Evolutionary conservation across 2,113 vertebrate species (phyloP).

Genomic region (Sander lucioperca): DNA sequence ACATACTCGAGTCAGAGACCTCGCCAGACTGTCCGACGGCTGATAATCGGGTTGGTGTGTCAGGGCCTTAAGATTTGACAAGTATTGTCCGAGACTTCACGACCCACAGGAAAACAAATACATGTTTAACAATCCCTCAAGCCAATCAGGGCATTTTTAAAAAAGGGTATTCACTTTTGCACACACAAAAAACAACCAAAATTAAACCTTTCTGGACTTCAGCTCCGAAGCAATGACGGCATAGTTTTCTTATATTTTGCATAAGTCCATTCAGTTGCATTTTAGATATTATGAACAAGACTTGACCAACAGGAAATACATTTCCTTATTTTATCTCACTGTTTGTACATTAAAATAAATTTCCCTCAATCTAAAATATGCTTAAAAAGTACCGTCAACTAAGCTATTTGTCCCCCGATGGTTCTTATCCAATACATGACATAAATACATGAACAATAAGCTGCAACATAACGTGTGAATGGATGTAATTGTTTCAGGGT

Average conservation of each 20-base stretch:
- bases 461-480: background rate
- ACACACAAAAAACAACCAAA: background rate
- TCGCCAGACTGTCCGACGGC: no score
- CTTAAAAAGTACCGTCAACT: background rate
- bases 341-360: background rate
- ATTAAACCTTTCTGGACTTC: background rate
- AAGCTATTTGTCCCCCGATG: background rate
- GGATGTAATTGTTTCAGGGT: background rate
- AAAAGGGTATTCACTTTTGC: background rate
- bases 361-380: background rate
- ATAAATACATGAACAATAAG: background rate
- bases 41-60: no score
- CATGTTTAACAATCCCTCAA: no score
- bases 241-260: no score
- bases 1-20: no score
- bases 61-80: no score
- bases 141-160: no score
- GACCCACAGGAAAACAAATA: no score
- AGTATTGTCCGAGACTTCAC: no score
- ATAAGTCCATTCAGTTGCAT: background rate
- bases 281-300: background rate
- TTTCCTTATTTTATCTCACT: background rate
- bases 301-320: background rate
- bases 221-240: background rate
- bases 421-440: background rate